These are phyloP conservation scores for Colossoma macropomum DNA, from an alignment of 2,113 vertebrate genomes.

Conservation along the genomic window DNA sequence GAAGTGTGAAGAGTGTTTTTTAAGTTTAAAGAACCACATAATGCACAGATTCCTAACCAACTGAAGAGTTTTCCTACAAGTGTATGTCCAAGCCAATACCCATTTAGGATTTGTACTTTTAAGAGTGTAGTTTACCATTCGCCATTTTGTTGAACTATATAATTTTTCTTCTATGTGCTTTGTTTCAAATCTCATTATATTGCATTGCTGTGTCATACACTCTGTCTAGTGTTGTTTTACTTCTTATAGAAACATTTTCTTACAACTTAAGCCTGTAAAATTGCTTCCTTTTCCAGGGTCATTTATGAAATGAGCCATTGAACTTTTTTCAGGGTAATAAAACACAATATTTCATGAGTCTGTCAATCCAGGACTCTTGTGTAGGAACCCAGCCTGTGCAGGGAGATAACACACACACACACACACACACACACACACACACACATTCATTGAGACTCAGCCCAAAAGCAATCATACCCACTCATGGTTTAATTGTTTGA, in stretches of 20 bases:
- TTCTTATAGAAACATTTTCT: neutral
- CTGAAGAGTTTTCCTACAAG: no score
- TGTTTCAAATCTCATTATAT: neutral
- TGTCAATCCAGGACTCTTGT: slow-evolving; percentile 28
- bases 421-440: slow-evolving; percentile 23
- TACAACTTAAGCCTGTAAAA: neutral
- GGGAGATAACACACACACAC: slow-evolving; percentile 41
- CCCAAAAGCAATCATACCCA: slow-evolving; percentile 14
- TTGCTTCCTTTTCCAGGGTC: neutral
- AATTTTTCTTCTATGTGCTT: neutral
- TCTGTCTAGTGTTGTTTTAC: neutral
- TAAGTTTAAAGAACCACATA: no score
- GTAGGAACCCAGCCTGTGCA: slow-evolving; percentile 26
- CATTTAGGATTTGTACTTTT: no score
- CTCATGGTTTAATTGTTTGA: slow-evolving; percentile 47
- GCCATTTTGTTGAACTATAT: no score
- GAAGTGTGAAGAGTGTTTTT: no score
- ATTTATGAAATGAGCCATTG: neutral
- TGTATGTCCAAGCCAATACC: no score
- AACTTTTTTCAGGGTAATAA: neutral
- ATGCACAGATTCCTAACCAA: no score
- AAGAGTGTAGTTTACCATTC: no score
- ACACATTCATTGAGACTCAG: slow-evolving; percentile 6
- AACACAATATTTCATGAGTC: neutral
- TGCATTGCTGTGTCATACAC: neutral